These are phyloP conservation scores for Lethrus apterus DNA, from an alignment of 1,140 invertebrate species.

Conservation along the genomic window DNA sequence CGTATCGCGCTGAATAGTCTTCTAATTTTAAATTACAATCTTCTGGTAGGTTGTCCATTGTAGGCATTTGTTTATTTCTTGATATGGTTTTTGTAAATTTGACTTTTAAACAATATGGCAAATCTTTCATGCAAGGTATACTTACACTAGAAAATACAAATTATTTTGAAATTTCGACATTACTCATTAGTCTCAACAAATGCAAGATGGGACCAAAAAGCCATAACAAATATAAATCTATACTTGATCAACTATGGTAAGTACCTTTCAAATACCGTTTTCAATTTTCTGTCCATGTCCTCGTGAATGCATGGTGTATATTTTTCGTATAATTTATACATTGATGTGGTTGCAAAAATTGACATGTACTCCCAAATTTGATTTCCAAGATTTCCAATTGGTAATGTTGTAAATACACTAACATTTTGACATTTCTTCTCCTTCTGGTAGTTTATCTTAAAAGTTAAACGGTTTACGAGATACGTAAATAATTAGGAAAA, in stretches of 20 bases:
- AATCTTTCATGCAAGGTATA: not conserved
- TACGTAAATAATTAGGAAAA: too few relatives aligned
- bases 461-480: too few relatives aligned
- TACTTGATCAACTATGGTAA: not conserved
- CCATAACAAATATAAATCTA: not conserved
- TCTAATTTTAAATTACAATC: conserved; percentile 2
- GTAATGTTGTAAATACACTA: not conserved
- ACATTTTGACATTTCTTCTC: too few relatives aligned
- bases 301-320: not conserved
- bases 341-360: not conserved
- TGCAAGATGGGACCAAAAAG: not conserved
- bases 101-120: too few relatives aligned
- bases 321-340: not conserved
- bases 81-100: too few relatives aligned
- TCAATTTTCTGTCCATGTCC: not conserved
- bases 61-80: too few relatives aligned
- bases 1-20: not conserved
- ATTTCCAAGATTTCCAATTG: conserved; percentile 2
- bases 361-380: conserved; percentile 11
- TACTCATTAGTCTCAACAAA: not conserved
- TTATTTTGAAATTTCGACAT: not conserved
- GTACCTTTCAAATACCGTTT: conserved; percentile 8
- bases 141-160: not conserved
- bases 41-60: too few relatives aligned
- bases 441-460: too few relatives aligned